Base-by-base conservation (phyloP, 1,140 invertebrate genomes). In the Druon quercuslanigerum region DNA sequence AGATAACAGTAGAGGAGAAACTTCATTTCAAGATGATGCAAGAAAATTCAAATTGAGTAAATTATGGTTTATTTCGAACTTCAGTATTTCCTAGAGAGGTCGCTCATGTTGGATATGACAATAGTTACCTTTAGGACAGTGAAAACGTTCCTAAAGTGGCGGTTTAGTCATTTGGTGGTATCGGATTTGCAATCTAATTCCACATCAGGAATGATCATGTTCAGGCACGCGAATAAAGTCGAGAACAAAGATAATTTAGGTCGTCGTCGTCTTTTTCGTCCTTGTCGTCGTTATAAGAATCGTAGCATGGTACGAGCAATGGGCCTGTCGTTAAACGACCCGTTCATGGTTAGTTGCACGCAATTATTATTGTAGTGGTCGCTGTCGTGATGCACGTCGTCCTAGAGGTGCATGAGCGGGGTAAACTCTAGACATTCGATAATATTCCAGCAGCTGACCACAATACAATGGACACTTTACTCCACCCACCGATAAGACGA, bases 401-500 rank as follows among this genome's bases (percentile, higher is more conserved):
- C 60, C 33, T 54, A 78, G 51, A 75, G 51, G 75, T 51, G 54
- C 60, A 71, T 57, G 72, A 71, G 80, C 76, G 73, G 74, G 76
- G 79, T 80, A 79, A 72, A 77, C 75, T 82, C 79, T 77, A 71
- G 78, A 76, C 77, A 75, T 52, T 75, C 77, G 51, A 73, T 74
- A 80, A 79, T 82, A 79, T 82, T 80, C 75, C 76, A 77, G 72
- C 78, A 82, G 77, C 76, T 80, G 81, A 80, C 77, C 78, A 76
- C 72, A 74, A 82, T 80, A 75, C 75, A 82, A 80, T 77, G 74
- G 60, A 33, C n/a, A 66, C 60, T 66, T 66, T 66, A 40, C 25
- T 66, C 33, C 25, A 33, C 56, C 17, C 11, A 11, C 54, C 54
- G 8, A 19, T 20, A 46, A 66, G 60, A 66, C 33, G 60, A 66